These are phyloP conservation scores for Meliscaeva auricollis DNA, from an alignment of 2,888 invertebrate species.

Conservation along the genomic window DNA sequence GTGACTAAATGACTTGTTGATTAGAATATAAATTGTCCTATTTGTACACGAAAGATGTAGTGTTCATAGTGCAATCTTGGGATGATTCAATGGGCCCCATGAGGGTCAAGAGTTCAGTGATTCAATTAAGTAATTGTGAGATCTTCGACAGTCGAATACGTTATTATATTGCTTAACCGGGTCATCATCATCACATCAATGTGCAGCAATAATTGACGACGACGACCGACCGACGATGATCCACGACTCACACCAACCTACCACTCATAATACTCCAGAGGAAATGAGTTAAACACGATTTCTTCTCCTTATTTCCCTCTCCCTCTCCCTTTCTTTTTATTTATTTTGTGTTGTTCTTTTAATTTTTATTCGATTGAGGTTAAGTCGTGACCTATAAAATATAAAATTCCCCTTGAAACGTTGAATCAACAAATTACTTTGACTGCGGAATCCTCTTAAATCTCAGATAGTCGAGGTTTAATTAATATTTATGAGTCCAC, in stretches of 20 bases:
- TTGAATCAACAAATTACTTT: constrained; percentile 38
- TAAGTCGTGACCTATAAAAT: constrained; percentile 61
- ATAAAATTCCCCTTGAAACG: constrained; percentile 6
- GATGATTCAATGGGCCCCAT: constrained; percentile 41
- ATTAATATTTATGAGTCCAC: constrained; percentile 68
- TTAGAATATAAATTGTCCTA: constrained; percentile 30
- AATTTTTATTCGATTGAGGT: constrained; percentile 54
- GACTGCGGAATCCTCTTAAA: constrained; percentile 31
- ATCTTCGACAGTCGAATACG: constrained; percentile 44
- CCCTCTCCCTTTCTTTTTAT: not conserved
- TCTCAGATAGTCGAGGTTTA: constrained; percentile 25
- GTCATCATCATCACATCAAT: constrained; percentile 34
- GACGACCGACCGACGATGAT: constrained; percentile 49
- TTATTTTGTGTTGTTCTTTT: constrained; percentile 17
- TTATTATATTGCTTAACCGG: constrained; percentile 47
- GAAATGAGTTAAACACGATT: constrained; percentile 46
- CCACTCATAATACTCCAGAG: constrained; percentile 1
- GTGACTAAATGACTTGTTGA: constrained; percentile 7
- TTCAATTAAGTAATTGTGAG: constrained; percentile 72
- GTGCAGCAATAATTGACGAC: constrained; percentile 17
- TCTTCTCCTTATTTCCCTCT: not conserved
- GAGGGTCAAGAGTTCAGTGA: constrained; percentile 67
- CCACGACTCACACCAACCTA: constrained; percentile 13
- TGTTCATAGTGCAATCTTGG: constrained; percentile 15
- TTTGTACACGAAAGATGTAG: constrained; percentile 2